phyloP scores from a whole-genome alignment of 2,113 vertebrate species.

The Ovibos moschatus region DNA sequence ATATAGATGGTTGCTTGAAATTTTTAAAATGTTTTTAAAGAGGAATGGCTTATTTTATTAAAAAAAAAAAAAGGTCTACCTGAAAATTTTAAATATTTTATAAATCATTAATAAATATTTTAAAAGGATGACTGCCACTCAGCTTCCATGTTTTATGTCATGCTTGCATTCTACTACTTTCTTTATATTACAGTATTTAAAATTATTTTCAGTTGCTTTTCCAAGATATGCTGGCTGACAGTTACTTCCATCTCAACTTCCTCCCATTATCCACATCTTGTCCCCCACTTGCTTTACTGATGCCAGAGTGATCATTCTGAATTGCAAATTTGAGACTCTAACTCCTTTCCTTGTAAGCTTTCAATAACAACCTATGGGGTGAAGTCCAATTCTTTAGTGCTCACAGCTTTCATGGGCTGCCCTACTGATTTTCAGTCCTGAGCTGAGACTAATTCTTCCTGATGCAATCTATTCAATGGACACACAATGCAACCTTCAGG shows the following conservation, averaged over 20 bases:
- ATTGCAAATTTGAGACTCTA: neutral
- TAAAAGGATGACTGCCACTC: neutral
- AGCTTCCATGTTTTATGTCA: neutral
- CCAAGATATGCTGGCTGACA: neutral
- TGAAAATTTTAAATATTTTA: neutral
- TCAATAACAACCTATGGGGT: neutral
- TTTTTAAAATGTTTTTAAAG: conserved; percentile 16
- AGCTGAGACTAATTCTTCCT: neutral
- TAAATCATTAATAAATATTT: conserved; percentile 4
- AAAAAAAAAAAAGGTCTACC: neutral
- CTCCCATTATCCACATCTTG: neutral
- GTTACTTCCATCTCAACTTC: neutral
- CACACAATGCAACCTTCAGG: neutral
- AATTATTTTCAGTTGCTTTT: neutral
- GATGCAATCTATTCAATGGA: neutral
- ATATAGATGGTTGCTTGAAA: neutral
- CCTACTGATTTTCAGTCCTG: neutral
- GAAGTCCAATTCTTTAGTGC: neutral
- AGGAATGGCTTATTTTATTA: neutral
- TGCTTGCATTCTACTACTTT: neutral
- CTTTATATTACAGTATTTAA: conserved; percentile 14
- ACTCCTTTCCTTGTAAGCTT: neutral
- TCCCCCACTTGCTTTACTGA: neutral
- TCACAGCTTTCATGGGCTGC: neutral
- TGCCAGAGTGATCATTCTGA: neutral